These are phyloP conservation scores for Nemopilema nomurai DNA, from an alignment of 30 jellyfish, hydroid and myxozoan genomes.

Conservation along the genomic window DNA sequence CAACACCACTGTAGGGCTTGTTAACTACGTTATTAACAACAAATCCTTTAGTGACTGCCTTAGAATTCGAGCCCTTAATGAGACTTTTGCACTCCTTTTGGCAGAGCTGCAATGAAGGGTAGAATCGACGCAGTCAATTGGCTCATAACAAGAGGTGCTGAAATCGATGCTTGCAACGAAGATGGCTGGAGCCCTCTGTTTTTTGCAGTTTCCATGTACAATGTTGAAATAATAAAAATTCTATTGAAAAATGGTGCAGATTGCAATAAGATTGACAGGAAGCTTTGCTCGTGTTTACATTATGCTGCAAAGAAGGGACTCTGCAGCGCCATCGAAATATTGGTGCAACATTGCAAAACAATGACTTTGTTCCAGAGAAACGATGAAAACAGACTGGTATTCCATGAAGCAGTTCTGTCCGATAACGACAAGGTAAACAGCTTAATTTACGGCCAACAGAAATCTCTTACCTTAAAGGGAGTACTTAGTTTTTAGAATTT, in stretches of 20 bases:
- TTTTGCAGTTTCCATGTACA: slow-evolving; percentile 35
- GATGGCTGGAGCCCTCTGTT: slow-evolving; percentile 47
- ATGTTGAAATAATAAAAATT: slow-evolving; percentile 6
- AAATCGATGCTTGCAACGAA: slow-evolving; percentile 22
- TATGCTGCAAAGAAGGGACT: slow-evolving; percentile 39
- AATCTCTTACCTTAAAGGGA: too few relatives aligned
- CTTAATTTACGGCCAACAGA: too few relatives aligned
- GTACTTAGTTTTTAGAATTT: too few relatives aligned
- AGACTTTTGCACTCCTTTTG: background rate
- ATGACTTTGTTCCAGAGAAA: slow-evolving; percentile 2
- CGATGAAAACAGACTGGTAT: slow-evolving; percentile 1
- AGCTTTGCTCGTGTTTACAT: slow-evolving; percentile 12
- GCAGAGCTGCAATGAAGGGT: slow-evolving; percentile 38
- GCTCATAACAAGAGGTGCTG: slow-evolving; percentile 25
- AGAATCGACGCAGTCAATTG: slow-evolving; percentile 3
- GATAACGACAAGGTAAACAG: slow-evolving; percentile 29
- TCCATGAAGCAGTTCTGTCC: slow-evolving; percentile 45
- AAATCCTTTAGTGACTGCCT: too few relatives aligned
- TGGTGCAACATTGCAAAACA: slow-evolving; percentile 29
- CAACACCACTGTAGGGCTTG: too few relatives aligned
- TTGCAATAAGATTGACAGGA: slow-evolving; percentile 10
- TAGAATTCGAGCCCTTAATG: background rate
- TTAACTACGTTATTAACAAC: too few relatives aligned
- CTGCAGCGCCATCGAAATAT: background rate
- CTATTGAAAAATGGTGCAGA: slow-evolving; percentile 37